Conservation (phyloP, 2,888 invertebrate species). For the Nephrotoma flavescens region DNA sequence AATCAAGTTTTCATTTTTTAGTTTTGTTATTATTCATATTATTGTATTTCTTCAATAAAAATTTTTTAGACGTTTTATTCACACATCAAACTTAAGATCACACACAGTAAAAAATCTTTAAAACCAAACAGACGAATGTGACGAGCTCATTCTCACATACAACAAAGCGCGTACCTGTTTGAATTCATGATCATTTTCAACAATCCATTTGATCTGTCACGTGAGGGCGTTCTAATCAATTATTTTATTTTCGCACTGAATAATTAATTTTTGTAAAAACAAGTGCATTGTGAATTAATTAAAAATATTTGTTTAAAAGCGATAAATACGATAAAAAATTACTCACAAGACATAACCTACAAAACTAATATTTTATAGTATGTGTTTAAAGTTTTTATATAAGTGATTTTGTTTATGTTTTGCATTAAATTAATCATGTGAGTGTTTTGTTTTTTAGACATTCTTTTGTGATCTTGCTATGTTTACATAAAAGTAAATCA, state of each 20-base stretch:
- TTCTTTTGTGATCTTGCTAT: not conserved
- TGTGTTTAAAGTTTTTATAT: not conserved
- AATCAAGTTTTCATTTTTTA: not conserved
- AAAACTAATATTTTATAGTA: not conserved
- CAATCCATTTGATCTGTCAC: not conserved
- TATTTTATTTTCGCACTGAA: not conserved
- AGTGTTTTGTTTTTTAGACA: not conserved
- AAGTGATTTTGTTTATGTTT: not conserved
- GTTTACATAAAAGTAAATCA: not conserved
- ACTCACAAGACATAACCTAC: not conserved
- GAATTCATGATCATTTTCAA: not conserved
- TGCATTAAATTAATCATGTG: not conserved
- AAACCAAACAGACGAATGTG: not conserved
- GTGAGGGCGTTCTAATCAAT: not conserved
- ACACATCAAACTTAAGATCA: not conserved
- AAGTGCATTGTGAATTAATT: not conserved
- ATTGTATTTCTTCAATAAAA: not conserved
- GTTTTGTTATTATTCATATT: not conserved
- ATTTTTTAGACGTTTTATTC: not conserved
- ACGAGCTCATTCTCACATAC: not conserved
- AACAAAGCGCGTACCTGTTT: not conserved
- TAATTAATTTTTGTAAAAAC: not conserved
- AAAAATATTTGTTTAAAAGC: not conserved
- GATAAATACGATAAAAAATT: not conserved
- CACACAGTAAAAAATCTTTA: not conserved